A percentile compares a stretch with the other conserved stretches of the same genome.
These are phyloP conservation scores for Syngnathus floridae DNA, from an alignment of 2,113 vertebrate genomes.

Conservation along the genomic window DNA sequence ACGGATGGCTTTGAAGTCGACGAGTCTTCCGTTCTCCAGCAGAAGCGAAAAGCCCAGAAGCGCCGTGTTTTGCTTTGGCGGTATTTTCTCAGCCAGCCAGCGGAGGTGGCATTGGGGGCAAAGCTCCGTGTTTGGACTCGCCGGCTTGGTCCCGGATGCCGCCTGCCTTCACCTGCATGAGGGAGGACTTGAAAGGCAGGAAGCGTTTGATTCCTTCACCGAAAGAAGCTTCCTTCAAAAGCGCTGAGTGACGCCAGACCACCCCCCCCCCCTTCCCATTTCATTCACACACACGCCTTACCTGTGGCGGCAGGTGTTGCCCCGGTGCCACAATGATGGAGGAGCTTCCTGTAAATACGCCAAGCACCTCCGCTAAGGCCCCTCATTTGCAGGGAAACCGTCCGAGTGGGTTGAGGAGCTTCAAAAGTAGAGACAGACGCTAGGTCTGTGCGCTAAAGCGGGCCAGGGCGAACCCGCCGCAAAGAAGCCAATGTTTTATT, in stretches of 20 bases:
- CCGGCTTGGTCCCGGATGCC: constrained; percentile 43
- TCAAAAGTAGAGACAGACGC: too few relatives aligned
- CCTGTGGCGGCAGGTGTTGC: constrained; percentile 17
- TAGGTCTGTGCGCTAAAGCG: too few relatives aligned
- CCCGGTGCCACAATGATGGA: too few relatives aligned
- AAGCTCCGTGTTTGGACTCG: constrained; percentile 49
- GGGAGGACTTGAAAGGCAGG: constrained; percentile 72
- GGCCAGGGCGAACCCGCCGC: too few relatives aligned
- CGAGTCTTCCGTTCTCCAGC: too few relatives aligned
- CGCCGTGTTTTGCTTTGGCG: too few relatives aligned
- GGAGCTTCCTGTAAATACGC: background rate
- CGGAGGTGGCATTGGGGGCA: constrained; percentile 36
- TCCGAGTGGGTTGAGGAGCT: too few relatives aligned
- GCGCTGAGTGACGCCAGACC: constrained; percentile 39
- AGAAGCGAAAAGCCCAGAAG: too few relatives aligned
- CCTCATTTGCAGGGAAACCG: too few relatives aligned
- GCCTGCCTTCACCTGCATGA: constrained; percentile 67
- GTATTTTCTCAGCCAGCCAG: background rate
- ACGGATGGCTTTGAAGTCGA: too few relatives aligned
- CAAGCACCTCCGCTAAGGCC: too few relatives aligned
- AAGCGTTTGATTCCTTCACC: constrained; percentile 67
- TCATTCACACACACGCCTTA: constrained; percentile 20
- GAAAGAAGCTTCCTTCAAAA: constrained; percentile 53
- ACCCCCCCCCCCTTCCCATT: background rate
- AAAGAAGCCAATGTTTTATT: background rate